Evolutionary conservation across 2,113 vertebrate genomes (phyloP).

Genomic region (Thymallus thymallus): DNA sequence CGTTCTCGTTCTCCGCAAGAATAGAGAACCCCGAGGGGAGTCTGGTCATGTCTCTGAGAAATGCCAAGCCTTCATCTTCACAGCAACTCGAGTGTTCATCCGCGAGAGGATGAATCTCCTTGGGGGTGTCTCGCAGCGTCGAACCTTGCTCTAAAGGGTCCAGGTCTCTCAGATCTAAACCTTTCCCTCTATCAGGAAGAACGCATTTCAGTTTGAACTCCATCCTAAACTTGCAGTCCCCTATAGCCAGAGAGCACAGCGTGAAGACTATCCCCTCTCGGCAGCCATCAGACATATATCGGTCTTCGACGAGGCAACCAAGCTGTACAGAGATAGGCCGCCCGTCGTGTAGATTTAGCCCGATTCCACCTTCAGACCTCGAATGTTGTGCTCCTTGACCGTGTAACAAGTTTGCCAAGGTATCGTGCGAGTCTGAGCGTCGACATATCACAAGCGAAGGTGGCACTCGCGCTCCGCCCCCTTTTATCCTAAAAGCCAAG

Average conservation of each 20-base stretch:
- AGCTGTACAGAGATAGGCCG: not conserved
- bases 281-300: too few relatives aligned
- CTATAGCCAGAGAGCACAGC: too few relatives aligned
- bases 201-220: not conserved
- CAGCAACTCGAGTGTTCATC: too few relatives aligned
- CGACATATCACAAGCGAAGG: not conserved
- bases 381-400: not conserved
- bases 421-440: not conserved
- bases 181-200: not conserved
- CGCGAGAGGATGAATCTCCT: not conserved
- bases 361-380: not conserved
- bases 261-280: too few relatives aligned
- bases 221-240: not conserved
- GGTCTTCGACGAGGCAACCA: too few relatives aligned
- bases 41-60: not conserved
- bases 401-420: not conserved
- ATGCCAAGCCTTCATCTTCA: not conserved
- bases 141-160: not conserved
- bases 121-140: not conserved
- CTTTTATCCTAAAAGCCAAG: not conserved
- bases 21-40: not conserved
- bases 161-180: not conserved
- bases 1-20: not conserved
- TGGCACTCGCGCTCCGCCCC: rapidly evolving
- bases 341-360: not conserved